phyloP scores from a whole-genome alignment of 2,888 invertebrate species.

The Campoplex nolae region DNA sequence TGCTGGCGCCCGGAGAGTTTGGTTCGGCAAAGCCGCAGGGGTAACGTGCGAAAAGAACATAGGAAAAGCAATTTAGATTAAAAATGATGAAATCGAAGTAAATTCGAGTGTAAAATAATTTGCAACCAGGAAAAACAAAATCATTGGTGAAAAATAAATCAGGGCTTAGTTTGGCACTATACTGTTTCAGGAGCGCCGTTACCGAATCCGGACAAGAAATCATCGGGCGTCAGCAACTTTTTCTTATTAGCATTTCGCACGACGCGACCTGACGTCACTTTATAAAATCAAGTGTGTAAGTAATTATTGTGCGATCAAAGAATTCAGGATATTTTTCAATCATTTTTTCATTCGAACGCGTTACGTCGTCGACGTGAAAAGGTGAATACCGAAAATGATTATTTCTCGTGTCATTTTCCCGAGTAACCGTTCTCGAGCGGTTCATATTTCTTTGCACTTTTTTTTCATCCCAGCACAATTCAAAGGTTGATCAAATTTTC shows the following conservation, averaged over 20 bases:
- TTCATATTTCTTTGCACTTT: neutral
- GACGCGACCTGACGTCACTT: conserved; percentile 70
- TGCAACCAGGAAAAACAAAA: neutral
- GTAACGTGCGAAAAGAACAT: neutral
- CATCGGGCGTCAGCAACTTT: conserved; percentile 76
- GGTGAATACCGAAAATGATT: neutral
- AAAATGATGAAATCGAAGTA: conserved; percentile 7
- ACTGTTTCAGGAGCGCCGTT: conserved; percentile 75
- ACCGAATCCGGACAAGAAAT: conserved; percentile 71
- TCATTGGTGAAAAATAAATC: neutral
- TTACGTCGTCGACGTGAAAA: neutral
- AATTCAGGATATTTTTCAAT: neutral
- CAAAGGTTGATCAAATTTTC: neutral
- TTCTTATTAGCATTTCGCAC: conserved; percentile 72
- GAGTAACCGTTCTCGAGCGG: no score
- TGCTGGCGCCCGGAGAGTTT: conserved; percentile 71
- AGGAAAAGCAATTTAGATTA: neutral
- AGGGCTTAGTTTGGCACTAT: conserved; percentile 3
- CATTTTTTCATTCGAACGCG: neutral
- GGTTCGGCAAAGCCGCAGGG: neutral
- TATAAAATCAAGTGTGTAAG: conserved; percentile 74
- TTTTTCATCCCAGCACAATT: neutral
- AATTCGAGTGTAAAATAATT: neutral
- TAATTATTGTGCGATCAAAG: conserved; percentile 1
- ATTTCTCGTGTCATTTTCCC: neutral